phyloP scores from a whole-genome alignment of 2,888 invertebrate genomes.

The Amiota minor region DNA sequence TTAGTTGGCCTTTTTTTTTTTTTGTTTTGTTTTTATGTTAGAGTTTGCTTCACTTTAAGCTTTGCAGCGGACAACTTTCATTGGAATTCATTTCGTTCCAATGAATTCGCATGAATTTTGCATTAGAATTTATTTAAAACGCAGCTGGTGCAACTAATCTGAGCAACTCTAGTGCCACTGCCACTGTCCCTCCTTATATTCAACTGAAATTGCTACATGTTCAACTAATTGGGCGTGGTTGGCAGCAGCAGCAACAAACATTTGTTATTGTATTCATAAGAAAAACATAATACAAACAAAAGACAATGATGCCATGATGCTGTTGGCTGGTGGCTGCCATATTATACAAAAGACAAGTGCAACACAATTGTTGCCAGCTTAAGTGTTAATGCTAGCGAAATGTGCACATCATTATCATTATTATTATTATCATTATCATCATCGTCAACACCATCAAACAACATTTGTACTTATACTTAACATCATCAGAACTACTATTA shows the following conservation, averaged over 20 bases:
- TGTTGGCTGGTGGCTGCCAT: no score
- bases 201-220: no score
- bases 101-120: slow-evolving; percentile 62
- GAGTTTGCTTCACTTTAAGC: background rate
- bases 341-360: background rate
- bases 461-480: background rate
- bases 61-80: slow-evolving; percentile 50
- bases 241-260: no score
- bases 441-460: background rate
- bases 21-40: background rate
- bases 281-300: no score
- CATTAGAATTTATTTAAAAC: slow-evolving; percentile 66
- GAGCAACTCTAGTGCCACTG: no score
- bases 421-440: background rate
- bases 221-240: no score
- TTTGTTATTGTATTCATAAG: no score
- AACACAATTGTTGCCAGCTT: slow-evolving; percentile 9
- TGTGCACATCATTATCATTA: slow-evolving; percentile 13
- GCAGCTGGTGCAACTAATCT: slow-evolving; percentile 58
- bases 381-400: slow-evolving; percentile 17
- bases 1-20: background rate
- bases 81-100: slow-evolving; percentile 47
- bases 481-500: slow-evolving; percentile 3
- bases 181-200: no score
- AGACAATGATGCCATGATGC: no score